A percentile compares a stretch with the other conserved stretches of the same genome.
phyloP scores from a whole-genome alignment of 2,113 vertebrate species.

The Echinops telfairi region DNA sequence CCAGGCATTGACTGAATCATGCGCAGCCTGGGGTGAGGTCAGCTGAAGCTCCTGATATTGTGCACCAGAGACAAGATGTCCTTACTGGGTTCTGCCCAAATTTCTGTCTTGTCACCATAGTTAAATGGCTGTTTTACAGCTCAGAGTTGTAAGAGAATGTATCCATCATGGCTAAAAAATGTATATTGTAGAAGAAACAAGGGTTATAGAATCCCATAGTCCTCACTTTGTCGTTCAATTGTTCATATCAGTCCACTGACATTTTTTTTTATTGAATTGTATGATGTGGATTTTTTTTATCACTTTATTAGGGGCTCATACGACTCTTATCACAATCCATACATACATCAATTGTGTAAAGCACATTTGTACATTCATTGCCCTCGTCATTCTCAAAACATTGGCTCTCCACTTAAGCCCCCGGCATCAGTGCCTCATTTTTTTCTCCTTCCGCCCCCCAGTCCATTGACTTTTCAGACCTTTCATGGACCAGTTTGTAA shows the following conservation, averaged over 20 bases:
- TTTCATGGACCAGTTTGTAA: neutral
- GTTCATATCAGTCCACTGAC: slow-evolving; percentile 4
- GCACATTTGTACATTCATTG: too few relatives aligned
- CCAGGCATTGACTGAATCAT: neutral
- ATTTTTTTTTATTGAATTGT: too few relatives aligned
- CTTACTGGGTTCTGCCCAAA: neutral
- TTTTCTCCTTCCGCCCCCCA: too few relatives aligned
- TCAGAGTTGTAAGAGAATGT: neutral
- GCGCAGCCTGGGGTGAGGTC: neutral
- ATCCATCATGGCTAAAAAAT: neutral
- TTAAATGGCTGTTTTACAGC: neutral
- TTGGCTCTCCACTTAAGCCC: too few relatives aligned
- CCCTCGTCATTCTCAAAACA: too few relatives aligned
- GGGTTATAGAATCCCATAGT: neutral
- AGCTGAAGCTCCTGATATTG: neutral
- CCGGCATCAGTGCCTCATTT: too few relatives aligned
- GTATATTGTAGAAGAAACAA: neutral
- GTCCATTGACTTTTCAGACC: too few relatives aligned
- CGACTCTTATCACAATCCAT: too few relatives aligned
- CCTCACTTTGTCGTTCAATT: slow-evolving; percentile 16
- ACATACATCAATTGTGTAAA: too few relatives aligned
- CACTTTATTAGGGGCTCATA: too few relatives aligned
- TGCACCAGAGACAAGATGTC: neutral
- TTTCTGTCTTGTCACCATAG: neutral
- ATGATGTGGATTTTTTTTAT: too few relatives aligned